phyloP scores from a whole-genome alignment of 2,113 vertebrate genomes.

The Lamprotornis superbus region DNA sequence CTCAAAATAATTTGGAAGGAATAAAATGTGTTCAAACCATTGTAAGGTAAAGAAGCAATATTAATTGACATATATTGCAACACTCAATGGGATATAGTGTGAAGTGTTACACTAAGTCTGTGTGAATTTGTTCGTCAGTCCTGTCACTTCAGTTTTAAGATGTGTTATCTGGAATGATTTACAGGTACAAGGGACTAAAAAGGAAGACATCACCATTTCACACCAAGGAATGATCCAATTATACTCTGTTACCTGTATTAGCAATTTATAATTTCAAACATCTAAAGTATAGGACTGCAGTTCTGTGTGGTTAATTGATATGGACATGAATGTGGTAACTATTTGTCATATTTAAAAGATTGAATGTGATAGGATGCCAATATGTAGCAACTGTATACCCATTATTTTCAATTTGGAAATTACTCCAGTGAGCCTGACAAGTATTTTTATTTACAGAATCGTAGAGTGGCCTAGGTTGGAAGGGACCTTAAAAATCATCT shows the following conservation, averaged over 20 bases:
- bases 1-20: slow-evolving; percentile 51
- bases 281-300: slow-evolving; percentile 13
- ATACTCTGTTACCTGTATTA: slow-evolving; percentile 70
- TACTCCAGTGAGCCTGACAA: neutral
- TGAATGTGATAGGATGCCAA: neutral
- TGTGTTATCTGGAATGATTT: slow-evolving; percentile 78
- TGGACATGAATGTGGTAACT: neutral
- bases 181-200: slow-evolving; percentile 73
- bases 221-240: slow-evolving; percentile 66
- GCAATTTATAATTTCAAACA: slow-evolving; percentile 64
- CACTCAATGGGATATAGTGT: slow-evolving; percentile 75
- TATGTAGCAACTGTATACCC: neutral
- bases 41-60: slow-evolving; percentile 73
- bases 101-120: slow-evolving; percentile 76
- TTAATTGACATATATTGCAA: slow-evolving; percentile 80
- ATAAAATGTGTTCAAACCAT: slow-evolving; percentile 72
- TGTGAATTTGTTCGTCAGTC: slow-evolving; percentile 78
- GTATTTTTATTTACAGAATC: neutral
- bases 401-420: slow-evolving; percentile 31
- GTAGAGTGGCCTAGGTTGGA: neutral
- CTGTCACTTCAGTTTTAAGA: slow-evolving; percentile 80
- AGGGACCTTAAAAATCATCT: neutral
- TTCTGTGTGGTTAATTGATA: slow-evolving; percentile 58
- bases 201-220: slow-evolving; percentile 71
- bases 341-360: slow-evolving; percentile 11